phyloP scores from a whole-genome alignment of 2,113 vertebrate species.

The Pteruthius melanotis region DNA sequence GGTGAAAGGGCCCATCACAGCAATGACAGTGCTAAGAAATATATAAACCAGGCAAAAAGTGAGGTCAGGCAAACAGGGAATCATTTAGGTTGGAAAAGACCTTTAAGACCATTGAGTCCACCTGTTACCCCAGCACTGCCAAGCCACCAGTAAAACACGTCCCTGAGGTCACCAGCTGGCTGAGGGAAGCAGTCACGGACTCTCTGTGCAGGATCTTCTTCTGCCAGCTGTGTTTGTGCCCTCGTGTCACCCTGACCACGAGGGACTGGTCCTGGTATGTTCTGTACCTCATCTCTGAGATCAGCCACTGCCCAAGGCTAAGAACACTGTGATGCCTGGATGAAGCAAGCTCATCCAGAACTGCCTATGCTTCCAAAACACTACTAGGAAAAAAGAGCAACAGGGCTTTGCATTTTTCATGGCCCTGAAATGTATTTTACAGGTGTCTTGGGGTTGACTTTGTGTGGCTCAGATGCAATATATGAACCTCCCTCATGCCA shows the following conservation, averaged over 20 bases:
- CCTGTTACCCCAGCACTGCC: background rate
- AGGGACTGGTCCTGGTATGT: background rate
- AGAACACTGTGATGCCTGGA: background rate
- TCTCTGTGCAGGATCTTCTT: fast-evolving
- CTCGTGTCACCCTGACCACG: fast-evolving
- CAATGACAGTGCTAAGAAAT: background rate
- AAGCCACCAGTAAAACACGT: background rate
- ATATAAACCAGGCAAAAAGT: background rate
- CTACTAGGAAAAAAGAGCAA: background rate
- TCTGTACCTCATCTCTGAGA: background rate
- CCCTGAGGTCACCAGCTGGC: background rate
- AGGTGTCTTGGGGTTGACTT: background rate
- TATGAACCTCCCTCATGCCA: background rate
- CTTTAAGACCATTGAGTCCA: background rate
- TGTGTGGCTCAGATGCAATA: background rate
- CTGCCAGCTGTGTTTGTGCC: background rate
- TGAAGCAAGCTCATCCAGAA: background rate
- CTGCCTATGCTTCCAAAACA: background rate
- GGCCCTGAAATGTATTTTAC: background rate
- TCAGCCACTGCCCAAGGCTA: background rate
- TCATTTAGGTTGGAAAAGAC: background rate
- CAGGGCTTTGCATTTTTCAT: background rate
- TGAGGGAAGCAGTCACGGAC: fast-evolving
- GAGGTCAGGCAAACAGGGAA: background rate
- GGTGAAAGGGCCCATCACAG: background rate